Evolutionary conservation across 2,113 vertebrate species (phyloP), one percentile per base, ranked within the genome.

Genomic region (Catharus minimus): DNA sequence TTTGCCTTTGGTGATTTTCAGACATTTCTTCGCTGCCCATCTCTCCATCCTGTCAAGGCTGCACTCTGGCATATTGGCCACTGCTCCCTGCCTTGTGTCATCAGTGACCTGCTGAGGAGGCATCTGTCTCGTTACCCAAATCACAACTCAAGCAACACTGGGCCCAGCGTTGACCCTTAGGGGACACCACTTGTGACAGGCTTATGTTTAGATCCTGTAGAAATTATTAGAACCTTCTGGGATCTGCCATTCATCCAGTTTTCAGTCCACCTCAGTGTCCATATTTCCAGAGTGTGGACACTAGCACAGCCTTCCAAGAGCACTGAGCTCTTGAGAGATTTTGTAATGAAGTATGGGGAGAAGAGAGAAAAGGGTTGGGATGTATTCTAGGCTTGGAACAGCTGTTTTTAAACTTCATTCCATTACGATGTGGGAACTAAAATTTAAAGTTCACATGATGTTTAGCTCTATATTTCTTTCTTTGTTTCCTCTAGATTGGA

Each of bases 401-500:
- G 9, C 24, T 69, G 19, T 58, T 77, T 67, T 56, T 62, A 67
- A 74, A 67, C 13, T 74, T 82, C 2, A 1, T 39, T 83, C 16
- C 64, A 16, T 14, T 79, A 1, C 4, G 3, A 13, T 43, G 7
- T 8, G 13, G 7, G 9, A 13, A 10, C 24, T n/a, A 22, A 84
- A 49, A 38, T 79, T 67, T 77, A n/a, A 78, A 83, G 32, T 67
- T 64, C 14, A 20, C 1, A 0, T 65, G 28, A 36, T 85, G 10
- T 46, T 76, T 68, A 78, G 10, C 33, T 62, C 21, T 71, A 0
- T 60, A 24, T 33, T 90, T 94, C 62, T 90, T 81, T 69, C 28
- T 69, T 36, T 18, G 0, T 72, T 88, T 83, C 26, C 15, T 75
- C 61, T 94, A 99, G 98, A 96, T 99, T 75, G 98, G 95, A 95